These are phyloP conservation scores for Cyphomyrus discorhynchus DNA, from an alignment of 2,113 vertebrate species.

Conservation along the genomic window DNA sequence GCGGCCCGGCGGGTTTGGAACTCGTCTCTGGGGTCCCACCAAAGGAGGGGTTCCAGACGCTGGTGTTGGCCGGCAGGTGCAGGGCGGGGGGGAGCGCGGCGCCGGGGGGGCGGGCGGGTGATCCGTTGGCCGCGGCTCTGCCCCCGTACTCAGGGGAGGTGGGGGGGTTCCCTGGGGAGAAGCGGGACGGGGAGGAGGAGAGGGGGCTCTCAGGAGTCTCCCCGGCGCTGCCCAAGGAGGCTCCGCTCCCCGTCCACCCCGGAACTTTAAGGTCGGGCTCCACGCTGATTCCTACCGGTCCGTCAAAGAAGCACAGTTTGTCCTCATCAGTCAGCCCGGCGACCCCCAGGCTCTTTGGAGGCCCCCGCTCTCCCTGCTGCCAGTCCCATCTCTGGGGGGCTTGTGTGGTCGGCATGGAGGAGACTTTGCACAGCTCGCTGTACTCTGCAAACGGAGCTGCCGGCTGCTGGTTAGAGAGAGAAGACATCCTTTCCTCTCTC, in stretches of 20 bases:
- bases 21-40: slow-evolving; percentile 21
- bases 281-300: slow-evolving; percentile 44
- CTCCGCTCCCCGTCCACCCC: slow-evolving; percentile 7
- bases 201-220: slow-evolving; percentile 53
- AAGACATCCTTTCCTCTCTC: slow-evolving; percentile 57
- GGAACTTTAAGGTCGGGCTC: slow-evolving; percentile 61
- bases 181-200: slow-evolving; percentile 45
- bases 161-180: slow-evolving; percentile 41
- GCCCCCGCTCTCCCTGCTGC: slow-evolving; percentile 57
- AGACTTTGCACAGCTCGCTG: slow-evolving; percentile 54
- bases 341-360: slow-evolving; percentile 53
- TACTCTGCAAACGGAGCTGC: slow-evolving; percentile 42
- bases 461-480: slow-evolving; percentile 58
- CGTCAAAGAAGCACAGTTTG: slow-evolving; percentile 69
- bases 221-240: slow-evolving; percentile 50
- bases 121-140: slow-evolving; percentile 30
- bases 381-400: slow-evolving; percentile 60
- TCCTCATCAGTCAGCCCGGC: slow-evolving; percentile 68
- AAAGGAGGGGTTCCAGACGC: slow-evolving; percentile 54
- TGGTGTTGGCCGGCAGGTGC: slow-evolving; percentile 44
- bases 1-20: slow-evolving; percentile 32
- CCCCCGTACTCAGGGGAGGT: slow-evolving; percentile 39
- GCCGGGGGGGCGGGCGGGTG: slow-evolving; percentile 26
- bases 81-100: slow-evolving; percentile 14
- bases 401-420: slow-evolving; percentile 34